A percentile compares a stretch with the other conserved stretches of the same genome.
These are phyloP conservation scores for Pachyseris speciosa DNA, from an alignment of 64 coral and sea anemone species.

Conservation along the genomic window DNA sequence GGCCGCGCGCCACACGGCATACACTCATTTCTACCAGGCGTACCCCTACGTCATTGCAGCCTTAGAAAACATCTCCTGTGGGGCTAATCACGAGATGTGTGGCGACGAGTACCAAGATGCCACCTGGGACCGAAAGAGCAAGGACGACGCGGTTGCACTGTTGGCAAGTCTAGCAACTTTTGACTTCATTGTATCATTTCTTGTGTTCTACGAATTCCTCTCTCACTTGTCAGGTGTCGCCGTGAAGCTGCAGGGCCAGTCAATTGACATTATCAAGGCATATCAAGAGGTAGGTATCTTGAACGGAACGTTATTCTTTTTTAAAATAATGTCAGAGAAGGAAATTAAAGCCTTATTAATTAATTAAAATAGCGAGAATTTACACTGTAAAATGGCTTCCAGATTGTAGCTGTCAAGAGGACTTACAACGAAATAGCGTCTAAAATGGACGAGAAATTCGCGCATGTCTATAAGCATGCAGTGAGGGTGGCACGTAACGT, in stretches of 20 bases:
- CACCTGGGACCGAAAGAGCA: slow-evolving; percentile 75
- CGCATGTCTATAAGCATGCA: too few relatives aligned
- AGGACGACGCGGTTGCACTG: slow-evolving; percentile 67
- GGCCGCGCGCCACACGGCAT: slow-evolving; percentile 66
- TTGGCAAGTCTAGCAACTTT: slow-evolving; percentile 72
- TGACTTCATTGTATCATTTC: slow-evolving; percentile 71
- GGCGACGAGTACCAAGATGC: slow-evolving; percentile 55
- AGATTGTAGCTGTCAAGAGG: too few relatives aligned
- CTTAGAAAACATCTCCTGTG: slow-evolving; percentile 59
- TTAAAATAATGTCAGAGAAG: too few relatives aligned
- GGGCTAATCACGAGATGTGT: slow-evolving; percentile 57
- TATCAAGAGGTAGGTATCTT: slow-evolving; percentile 72
- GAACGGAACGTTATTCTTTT: too few relatives aligned
- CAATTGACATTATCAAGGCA: slow-evolving; percentile 69
- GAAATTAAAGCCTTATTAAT: too few relatives aligned
- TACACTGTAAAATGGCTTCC: too few relatives aligned
- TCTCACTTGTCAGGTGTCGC: slow-evolving; percentile 71
- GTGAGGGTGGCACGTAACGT: too few relatives aligned
- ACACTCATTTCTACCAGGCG: slow-evolving; percentile 80
- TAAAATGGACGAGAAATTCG: too few relatives aligned
- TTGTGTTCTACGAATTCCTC: slow-evolving; percentile 77
- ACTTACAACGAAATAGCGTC: too few relatives aligned
- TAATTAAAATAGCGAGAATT: too few relatives aligned
- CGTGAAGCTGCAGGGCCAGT: slow-evolving; percentile 68
- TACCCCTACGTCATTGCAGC: slow-evolving; percentile 44